These are phyloP conservation scores for Tipula confusa DNA, from an alignment of 2,888 invertebrate genomes.

Conservation along the genomic window DNA sequence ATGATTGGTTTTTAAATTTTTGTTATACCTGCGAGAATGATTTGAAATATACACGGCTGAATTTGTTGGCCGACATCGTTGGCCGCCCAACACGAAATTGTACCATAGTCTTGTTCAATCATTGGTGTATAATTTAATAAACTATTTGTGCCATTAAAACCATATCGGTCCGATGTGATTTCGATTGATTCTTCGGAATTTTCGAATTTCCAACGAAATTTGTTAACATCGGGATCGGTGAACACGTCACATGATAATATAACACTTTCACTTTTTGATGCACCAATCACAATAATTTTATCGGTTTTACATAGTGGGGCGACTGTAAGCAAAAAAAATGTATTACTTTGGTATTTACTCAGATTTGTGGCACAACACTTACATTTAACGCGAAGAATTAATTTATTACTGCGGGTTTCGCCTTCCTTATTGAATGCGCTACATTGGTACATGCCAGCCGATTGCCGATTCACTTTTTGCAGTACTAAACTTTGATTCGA, in stretches of 20 bases:
- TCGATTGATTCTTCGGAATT: constrained; percentile 33
- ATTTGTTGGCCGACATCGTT: constrained; percentile 80
- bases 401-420: constrained; percentile 80
- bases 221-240: constrained; percentile 69
- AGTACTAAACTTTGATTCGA: constrained; percentile 89
- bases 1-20: background rate
- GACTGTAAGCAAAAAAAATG: constrained; percentile 53
- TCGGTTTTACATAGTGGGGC: constrained; percentile 69
- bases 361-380: too few relatives aligned
- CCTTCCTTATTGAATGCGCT: constrained; percentile 84
- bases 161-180: constrained; percentile 31
- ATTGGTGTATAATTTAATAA: constrained; percentile 49
- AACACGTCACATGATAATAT: constrained; percentile 78
- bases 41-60: constrained; percentile 81
- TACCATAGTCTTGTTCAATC: constrained; percentile 74
- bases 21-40: constrained; percentile 74
- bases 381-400: constrained; percentile 83
- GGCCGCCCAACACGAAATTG: constrained; percentile 78
- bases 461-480: constrained; percentile 81
- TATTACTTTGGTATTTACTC: background rate
- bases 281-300: constrained; percentile 70
- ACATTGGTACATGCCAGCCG: constrained; percentile 83
- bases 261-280: constrained; percentile 72
- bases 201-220: constrained; percentile 34
- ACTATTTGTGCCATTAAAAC: constrained; percentile 33